Evolutionary conservation across 2,888 invertebrate genomes (phyloP).

Genomic region (Anorthoa munda): DNA sequence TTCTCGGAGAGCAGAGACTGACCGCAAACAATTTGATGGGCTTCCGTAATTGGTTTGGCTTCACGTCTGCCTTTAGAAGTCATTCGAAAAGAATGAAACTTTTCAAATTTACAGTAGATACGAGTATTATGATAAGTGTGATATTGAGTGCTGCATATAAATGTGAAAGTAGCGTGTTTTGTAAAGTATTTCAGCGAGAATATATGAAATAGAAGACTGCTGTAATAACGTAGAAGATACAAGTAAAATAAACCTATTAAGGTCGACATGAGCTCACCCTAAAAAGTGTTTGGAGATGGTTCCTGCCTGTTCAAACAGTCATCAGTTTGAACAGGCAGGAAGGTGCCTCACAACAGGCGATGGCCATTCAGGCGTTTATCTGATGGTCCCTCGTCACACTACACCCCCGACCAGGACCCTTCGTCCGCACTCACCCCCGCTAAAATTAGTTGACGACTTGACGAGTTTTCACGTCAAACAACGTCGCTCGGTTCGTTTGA

Average conservation of each 20-base stretch:
- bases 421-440: conserved; percentile 46
- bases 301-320: conserved; percentile 30
- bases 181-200: conserved; percentile 28
- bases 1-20: conserved; percentile 21
- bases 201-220: conserved; percentile 16
- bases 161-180: conserved; percentile 5
- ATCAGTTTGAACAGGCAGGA: conserved; percentile 44
- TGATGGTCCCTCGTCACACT: conserved; percentile 69
- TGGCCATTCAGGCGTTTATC: conserved; percentile 70
- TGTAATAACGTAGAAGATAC: conserved; percentile 11
- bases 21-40: conserved; percentile 37
- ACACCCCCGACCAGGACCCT: conserved; percentile 35
- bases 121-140: conserved; percentile 15
- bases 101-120: conserved; percentile 9
- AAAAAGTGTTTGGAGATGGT: too few relatives aligned
- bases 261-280: too few relatives aligned
- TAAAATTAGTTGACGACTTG: conserved; percentile 55
- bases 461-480: conserved; percentile 53
- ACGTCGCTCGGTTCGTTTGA: conserved; percentile 52
- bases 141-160: conserved; percentile 42
- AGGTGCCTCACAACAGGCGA: conserved; percentile 34
- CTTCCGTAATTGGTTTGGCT: conserved; percentile 33
- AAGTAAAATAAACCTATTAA: conserved; percentile 2
- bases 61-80: conserved; percentile 3
- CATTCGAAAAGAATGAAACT: conserved; percentile 13